These are phyloP conservation scores for Shinisaurus crocodilurus DNA, from an alignment of 2,113 vertebrate species.

Conservation along the genomic window DNA sequence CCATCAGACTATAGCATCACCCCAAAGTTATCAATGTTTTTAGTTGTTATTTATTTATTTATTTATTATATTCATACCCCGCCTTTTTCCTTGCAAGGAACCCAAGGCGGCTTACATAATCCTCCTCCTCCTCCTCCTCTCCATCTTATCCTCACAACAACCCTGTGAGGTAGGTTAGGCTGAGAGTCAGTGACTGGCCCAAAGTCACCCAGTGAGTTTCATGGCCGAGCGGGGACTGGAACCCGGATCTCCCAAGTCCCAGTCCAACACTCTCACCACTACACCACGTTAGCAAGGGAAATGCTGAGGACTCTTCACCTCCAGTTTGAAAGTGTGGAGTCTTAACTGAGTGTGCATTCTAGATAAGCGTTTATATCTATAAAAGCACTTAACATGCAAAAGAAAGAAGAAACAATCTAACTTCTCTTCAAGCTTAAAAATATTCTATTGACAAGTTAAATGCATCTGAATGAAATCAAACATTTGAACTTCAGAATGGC, in stretches of 20 bases:
- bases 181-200: no score
- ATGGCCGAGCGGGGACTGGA: no score
- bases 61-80: no score
- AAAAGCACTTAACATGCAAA: not conserved
- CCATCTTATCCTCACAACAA: no score
- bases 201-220: no score
- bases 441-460: conserved; percentile 32
- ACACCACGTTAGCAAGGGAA: not conserved
- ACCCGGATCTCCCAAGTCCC: no score
- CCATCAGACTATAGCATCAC: not conserved
- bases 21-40: not conserved
- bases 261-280: no score
- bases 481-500: conserved; percentile 22
- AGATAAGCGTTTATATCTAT: conserved; percentile 1
- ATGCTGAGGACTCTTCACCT: not conserved
- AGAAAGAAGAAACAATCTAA: not conserved
- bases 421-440: not conserved
- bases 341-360: not conserved
- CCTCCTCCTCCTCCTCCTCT: no score
- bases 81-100: no score
- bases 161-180: no score
- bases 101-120: no score
- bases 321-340: not conserved
- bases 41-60: no score
- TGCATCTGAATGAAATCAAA: not conserved